phyloP scores from a whole-genome alignment of 2,797 vertebrate genomes.

The Rhincodon typus region DNA sequence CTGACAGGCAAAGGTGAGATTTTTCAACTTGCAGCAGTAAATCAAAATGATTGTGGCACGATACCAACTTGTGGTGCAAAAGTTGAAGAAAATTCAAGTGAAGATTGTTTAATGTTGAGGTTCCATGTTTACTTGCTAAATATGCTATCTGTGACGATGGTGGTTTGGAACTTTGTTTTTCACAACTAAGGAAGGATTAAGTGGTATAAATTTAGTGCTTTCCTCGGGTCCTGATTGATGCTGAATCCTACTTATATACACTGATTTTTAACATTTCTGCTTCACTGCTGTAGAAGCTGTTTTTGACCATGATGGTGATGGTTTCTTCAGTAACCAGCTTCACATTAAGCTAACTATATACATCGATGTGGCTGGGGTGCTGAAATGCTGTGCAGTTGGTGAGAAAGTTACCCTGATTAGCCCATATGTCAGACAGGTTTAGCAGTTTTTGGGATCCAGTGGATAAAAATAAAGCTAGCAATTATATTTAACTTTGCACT shows the following conservation, averaged over 20 bases:
- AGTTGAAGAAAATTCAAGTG: background rate
- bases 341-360: background rate
- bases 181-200: background rate
- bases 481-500: background rate
- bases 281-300: background rate
- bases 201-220: background rate
- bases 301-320: background rate
- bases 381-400: background rate
- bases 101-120: background rate
- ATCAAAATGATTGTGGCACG: background rate
- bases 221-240: background rate
- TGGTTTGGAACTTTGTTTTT: background rate
- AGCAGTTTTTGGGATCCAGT: background rate
- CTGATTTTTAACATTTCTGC: background rate
- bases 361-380: background rate
- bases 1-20: background rate
- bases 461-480: background rate
- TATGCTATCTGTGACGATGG: background rate
- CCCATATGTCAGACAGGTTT: background rate
- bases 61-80: background rate
- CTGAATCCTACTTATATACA: background rate
- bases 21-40: background rate
- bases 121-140: background rate
- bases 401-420: background rate
- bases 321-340: background rate